Base-by-base conservation (phyloP, 1,140 invertebrate genomes). In the Drosophila nigromelanica region DNA sequence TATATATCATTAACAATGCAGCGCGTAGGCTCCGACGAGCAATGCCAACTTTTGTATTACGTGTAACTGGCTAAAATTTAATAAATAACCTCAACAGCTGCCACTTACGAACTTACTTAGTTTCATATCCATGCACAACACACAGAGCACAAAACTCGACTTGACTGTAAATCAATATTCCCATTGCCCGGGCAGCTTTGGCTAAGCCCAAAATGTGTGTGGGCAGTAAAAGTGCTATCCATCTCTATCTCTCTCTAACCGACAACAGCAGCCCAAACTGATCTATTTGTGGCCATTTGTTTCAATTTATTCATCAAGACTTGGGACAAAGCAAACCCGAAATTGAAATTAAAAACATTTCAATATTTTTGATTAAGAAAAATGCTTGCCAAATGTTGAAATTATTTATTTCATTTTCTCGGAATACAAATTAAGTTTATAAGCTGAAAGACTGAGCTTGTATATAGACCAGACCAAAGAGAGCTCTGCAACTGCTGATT, bases 301-400 rank as follows among this genome's bases (percentile, higher is more conserved):
- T 83, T 83, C 76, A 83, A 79, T 79, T 83, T 83, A 68, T 85
- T 59, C 59, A 60, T 79, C 80, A 78, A 76, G 71, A 71, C 71
- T 71, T 75, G 80, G 61, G 75, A 71, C 75, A 79, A 58, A 52
- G 66, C 37, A 51, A 18, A 56, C 21, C 24, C 55, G 48, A 83
- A 72, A 83, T 83, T 79, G 76, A 82, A 76, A 83, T 79, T 76
- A 76, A 83, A 78, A 82, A 79, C 61, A 76, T 71, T 75, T 56
- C 70, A 51, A 70, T 61, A 52, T 15, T 43, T 14, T 37, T 45
- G 60, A 82, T 68, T 62, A 60, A 62, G 71, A 78, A 74, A 72
- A 83, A 82, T 75, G 60, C 14, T 24, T 50, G 40, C 6, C 27
- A n/a, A 27, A 6, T n/a, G 10, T 14, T 70, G 37, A 42, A 54